These are phyloP conservation scores for Sebastes iracundus DNA, from an alignment of 2,797 vertebrate genomes.

Conservation along the genomic window DNA sequence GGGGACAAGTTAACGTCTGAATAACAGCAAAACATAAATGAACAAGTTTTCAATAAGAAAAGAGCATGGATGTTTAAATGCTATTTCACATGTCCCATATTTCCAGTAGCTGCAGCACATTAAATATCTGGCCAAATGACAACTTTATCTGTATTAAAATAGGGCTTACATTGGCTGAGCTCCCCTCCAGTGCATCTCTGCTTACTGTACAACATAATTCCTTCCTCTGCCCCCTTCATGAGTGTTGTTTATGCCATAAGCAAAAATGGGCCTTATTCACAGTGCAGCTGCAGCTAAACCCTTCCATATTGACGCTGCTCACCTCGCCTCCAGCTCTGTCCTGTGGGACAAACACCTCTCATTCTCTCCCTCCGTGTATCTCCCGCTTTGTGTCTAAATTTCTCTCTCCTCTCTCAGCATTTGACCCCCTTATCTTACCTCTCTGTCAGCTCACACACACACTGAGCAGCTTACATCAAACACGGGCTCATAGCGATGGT, in stretches of 20 bases:
- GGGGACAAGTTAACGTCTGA: background rate
- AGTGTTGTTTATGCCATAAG: constrained; percentile 47
- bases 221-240: constrained; percentile 7
- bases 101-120: background rate
- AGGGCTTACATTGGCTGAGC: constrained; percentile 8
- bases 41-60: background rate
- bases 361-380: constrained; percentile 25
- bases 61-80: background rate
- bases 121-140: constrained; percentile 3
- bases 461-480: constrained; percentile 76
- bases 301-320: constrained; percentile 57
- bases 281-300: constrained; percentile 24
- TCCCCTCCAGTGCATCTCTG: constrained; percentile 1
- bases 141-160: constrained; percentile 22
- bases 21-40: background rate
- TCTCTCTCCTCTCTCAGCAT: constrained; percentile 52
- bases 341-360: constrained; percentile 53
- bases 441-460: constrained; percentile 54
- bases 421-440: constrained; percentile 53
- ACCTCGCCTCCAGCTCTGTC: constrained; percentile 55
- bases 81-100: background rate
- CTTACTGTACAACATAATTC: constrained; percentile 33
- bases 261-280: constrained; percentile 34
- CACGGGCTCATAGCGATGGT: constrained; percentile 63
- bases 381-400: constrained; percentile 54